Conservation (phyloP, 2,888 invertebrate species). For the Latrodectus elegans region DNA sequence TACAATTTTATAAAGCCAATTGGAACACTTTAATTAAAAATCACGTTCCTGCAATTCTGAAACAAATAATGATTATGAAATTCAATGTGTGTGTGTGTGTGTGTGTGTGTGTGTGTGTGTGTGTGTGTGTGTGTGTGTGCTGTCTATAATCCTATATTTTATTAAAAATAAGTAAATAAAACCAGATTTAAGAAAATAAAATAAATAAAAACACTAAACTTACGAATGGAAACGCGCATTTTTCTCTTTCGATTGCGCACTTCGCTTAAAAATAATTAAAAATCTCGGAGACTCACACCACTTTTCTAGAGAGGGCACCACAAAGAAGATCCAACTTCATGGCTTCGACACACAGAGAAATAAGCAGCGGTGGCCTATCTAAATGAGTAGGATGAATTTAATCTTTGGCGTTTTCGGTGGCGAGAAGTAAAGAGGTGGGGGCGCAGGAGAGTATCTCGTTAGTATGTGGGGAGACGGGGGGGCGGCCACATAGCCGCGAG, state of each 20-base stretch:
- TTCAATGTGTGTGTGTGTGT: too few relatives aligned
- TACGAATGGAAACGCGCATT: neutral
- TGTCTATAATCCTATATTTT: neutral
- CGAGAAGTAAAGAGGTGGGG: neutral
- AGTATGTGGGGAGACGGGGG: conserved; percentile 22
- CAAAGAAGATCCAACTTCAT: neutral
- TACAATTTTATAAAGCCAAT: neutral
- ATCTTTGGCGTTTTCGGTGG: conserved; percentile 25
- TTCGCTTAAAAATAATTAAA: too few relatives aligned
- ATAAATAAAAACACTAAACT: neutral
- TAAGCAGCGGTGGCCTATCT: conserved; percentile 42
- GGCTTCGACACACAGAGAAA: conserved; percentile 43
- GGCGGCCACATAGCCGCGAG: conserved; percentile 17
- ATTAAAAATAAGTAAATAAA: neutral
- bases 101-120: too few relatives aligned
- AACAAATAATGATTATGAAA: too few relatives aligned
- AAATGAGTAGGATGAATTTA: conserved; percentile 64
- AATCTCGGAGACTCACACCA: too few relatives aligned
- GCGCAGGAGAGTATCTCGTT: conserved; percentile 31
- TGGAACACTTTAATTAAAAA: too few relatives aligned
- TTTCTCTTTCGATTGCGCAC: neutral
- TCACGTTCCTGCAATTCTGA: too few relatives aligned
- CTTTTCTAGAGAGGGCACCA: too few relatives aligned
- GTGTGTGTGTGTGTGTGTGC: too few relatives aligned
- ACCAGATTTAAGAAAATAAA: neutral